These are phyloP conservation scores for Hyles lineata DNA, from an alignment of 2,888 invertebrate genomes.

Conservation along the genomic window DNA sequence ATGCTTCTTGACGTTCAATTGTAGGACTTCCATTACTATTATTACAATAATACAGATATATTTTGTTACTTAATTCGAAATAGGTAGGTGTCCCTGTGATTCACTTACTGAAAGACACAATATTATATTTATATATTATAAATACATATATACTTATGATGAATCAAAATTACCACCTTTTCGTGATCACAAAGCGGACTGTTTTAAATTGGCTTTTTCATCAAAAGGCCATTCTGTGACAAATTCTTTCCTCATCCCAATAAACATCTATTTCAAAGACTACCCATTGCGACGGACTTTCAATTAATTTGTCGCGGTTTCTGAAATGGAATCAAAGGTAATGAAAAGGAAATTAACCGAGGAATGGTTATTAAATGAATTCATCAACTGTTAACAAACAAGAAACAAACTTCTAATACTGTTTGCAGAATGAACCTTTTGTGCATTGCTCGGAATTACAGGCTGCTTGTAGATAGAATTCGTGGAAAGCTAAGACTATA, in stretches of 20 bases:
- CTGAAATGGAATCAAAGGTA: constrained; percentile 1
- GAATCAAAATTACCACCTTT: too few relatives aligned
- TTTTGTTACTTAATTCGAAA: too few relatives aligned
- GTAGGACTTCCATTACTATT: too few relatives aligned
- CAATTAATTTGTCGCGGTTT: constrained; percentile 19
- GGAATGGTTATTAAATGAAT: constrained; percentile 16
- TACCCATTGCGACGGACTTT: neutral
- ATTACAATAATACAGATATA: too few relatives aligned
- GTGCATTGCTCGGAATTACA: neutral
- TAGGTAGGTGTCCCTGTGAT: too few relatives aligned
- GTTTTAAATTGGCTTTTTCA: neutral
- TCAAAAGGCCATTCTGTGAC: neutral
- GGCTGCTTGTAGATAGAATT: neutral
- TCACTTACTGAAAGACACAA: too few relatives aligned
- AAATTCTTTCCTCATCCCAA: neutral
- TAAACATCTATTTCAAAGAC: neutral
- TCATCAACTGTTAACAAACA: constrained; percentile 18
- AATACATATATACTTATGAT: too few relatives aligned
- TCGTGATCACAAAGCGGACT: too few relatives aligned
- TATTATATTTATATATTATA: too few relatives aligned
- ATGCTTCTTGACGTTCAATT: too few relatives aligned
- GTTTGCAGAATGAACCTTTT: constrained; percentile 11
- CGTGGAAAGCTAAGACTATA: neutral
- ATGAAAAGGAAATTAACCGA: constrained; percentile 4
- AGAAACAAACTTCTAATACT: neutral